A percentile compares a stretch with the other conserved stretches of the same genome.
These are phyloP conservation scores for Prosapia bicincta DNA, from an alignment of 2,888 invertebrate genomes.

Conservation along the genomic window DNA sequence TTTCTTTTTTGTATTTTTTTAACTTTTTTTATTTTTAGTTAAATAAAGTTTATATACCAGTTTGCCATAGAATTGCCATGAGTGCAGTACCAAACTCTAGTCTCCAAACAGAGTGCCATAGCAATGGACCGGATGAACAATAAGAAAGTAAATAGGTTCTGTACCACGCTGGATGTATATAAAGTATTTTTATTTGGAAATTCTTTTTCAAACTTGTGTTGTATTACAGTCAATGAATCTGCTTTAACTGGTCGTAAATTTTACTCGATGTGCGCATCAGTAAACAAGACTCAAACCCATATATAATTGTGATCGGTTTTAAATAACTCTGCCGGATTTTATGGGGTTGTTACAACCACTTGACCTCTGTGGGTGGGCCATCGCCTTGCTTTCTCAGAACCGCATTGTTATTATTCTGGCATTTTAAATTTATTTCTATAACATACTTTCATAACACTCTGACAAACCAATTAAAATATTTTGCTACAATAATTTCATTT, in stretches of 20 bases:
- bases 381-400: background rate
- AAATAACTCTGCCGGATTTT: background rate
- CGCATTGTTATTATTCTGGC: background rate
- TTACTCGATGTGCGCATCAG: background rate
- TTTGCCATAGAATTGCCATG: background rate
- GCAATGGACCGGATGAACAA: background rate
- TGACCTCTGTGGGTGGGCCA: background rate
- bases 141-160: background rate
- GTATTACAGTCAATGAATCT: background rate
- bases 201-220: background rate
- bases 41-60: background rate
- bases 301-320: background rate
- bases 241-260: slow-evolving; percentile 2
- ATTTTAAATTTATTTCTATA: too few relatives aligned
- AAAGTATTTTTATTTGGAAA: background rate
- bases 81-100: background rate
- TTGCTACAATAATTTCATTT: too few relatives aligned
- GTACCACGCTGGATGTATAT: background rate
- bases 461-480: too few relatives aligned
- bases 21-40: background rate
- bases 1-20: background rate
- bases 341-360: background rate
- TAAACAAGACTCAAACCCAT: background rate
- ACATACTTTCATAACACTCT: too few relatives aligned
- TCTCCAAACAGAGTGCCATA: background rate